These are phyloP conservation scores for Danionella dracula DNA, from an alignment of 2,797 vertebrate species.

Conservation along the genomic window DNA sequence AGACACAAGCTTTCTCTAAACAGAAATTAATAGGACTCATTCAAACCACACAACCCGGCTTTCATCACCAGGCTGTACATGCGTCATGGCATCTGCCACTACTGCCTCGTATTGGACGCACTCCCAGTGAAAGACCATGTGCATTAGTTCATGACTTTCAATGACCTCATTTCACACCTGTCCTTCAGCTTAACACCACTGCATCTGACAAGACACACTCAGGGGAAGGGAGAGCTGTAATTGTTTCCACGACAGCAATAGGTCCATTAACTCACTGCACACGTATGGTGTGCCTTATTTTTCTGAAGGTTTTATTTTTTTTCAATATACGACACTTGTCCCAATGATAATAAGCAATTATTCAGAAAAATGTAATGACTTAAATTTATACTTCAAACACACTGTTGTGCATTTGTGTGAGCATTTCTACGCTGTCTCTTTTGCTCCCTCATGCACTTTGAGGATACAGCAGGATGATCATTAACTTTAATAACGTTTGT, in stretches of 20 bases:
- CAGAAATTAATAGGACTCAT: too few relatives aligned
- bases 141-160: background rate
- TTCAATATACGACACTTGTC: too few relatives aligned
- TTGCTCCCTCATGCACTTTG: background rate
- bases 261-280: background rate
- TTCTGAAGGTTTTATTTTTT: background rate
- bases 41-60: background rate
- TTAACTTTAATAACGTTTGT: constrained; percentile 35
- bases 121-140: background rate
- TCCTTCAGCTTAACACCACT: background rate
- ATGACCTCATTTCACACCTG: constrained; percentile 26
- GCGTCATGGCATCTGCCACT: background rate
- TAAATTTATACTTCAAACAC: background rate
- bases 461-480: constrained; percentile 13
- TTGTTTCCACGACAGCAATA: background rate
- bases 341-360: too few relatives aligned
- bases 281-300: background rate
- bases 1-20: too few relatives aligned
- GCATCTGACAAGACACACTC: background rate
- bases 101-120: background rate
- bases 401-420: background rate
- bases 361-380: background rate
- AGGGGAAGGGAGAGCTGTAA: background rate
- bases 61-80: background rate
- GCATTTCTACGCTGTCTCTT: background rate